Conservation (phyloP, 2,113 vertebrate genomes). For the Eleginops maclovinus region DNA sequence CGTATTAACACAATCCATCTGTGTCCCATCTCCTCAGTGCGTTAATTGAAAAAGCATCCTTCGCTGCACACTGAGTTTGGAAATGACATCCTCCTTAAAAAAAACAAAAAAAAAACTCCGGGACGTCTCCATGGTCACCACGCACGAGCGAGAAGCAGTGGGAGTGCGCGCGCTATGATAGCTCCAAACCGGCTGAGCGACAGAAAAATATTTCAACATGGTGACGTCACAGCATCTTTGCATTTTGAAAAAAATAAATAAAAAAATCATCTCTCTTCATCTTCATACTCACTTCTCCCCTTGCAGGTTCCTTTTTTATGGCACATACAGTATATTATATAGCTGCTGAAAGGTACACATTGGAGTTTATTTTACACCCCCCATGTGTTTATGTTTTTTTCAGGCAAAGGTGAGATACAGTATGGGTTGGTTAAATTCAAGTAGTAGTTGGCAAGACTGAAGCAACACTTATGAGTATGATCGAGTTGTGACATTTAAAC, state of each 20-base stretch:
- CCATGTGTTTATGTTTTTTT: not conserved
- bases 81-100: constrained; percentile 1
- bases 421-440: not conserved
- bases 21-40: not conserved
- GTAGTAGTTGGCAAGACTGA: not conserved
- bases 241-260: constrained; percentile 4
- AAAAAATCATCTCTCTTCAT: not conserved
- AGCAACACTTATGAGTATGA: not conserved
- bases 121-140: constrained; percentile 38
- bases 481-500: not conserved
- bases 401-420: not conserved
- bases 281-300: not conserved
- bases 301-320: not conserved
- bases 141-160: constrained; percentile 18
- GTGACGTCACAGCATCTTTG: constrained; percentile 74
- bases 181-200: constrained; percentile 42
- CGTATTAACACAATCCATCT: constrained; percentile 3
- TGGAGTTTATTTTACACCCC: too few species aligned
- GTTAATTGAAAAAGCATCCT: not conserved
- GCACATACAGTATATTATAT: not conserved
- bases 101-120: constrained; percentile 33
- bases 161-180: constrained; percentile 43
- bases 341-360: not conserved
- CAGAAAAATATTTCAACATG: constrained; percentile 32
- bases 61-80: constrained; percentile 4